Base-by-base conservation (phyloP, 2,113 vertebrate genomes). In the Erythrocebus patas region DNA sequence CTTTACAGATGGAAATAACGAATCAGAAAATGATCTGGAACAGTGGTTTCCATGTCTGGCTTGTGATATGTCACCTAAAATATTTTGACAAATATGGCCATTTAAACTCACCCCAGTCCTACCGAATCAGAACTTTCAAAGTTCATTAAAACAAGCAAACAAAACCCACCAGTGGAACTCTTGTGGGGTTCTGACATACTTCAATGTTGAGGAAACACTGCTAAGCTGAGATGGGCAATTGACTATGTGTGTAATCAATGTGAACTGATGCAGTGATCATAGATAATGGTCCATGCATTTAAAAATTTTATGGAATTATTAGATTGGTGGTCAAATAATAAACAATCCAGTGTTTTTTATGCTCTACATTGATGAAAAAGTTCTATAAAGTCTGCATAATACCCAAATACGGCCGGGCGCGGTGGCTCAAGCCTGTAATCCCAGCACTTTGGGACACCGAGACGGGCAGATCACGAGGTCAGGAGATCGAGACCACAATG, bases 191-290 rank as follows among this genome's bases (percentile, higher is more conserved):
- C 16, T 43, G 11, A 20, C 35, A 20, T 2, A 50, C 16, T 43
- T 68, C 73, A 18, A 9, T 3, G 3, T 20, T 72, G 38, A 32
- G 23, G 40, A 50, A 30, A 18, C 18, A 27, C 17, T 4, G 12
- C 27, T 50, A 22, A 78, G 0, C 12, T 52, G 5, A 2, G 75
- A 40, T 2, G 20, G 50, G 23, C 14, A 55, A 32, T 23, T 17
- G 27, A 76, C 7, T 2, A 38, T 14, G 1, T 1, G 0, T 40
- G 50, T 45, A n/a, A 50, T 18, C 8, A 8, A 0, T 45, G 8
- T 40, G 70, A 89, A 76, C 30, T 55, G 40, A 43, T 48, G 38
- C 2, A 5, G n/a, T 73, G 38, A 55, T 73, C 38, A 40, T 4
- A 61, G 17, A 76, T 35, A 50, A 85, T 18, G 48, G 1, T 4